Conservation (phyloP, 23 tunicate species). For the Pegea sp. region DNA sequence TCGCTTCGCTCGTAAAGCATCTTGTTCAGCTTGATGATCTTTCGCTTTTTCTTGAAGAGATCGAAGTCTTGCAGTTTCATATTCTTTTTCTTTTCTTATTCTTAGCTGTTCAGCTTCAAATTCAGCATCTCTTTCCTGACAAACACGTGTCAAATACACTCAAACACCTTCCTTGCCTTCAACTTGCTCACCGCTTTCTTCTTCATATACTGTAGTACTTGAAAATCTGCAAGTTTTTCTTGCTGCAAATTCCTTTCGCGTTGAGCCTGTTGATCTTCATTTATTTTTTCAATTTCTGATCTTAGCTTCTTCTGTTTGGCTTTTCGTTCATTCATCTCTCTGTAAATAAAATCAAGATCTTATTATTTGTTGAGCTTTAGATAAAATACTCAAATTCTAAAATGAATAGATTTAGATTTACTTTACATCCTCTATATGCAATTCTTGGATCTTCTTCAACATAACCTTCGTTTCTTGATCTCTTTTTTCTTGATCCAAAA, state of each 20-base stretch:
- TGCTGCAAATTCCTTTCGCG: constrained; percentile 50
- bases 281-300: constrained; percentile 65
- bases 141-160: neutral
- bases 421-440: constrained; percentile 86
- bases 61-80: constrained; percentile 64
- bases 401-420: constrained; percentile 2
- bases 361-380: neutral
- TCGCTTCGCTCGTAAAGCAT: constrained; percentile 89
- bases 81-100: constrained; percentile 54
- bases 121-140: constrained; percentile 78
- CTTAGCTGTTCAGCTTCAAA: constrained; percentile 68
- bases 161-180: too few relatives aligned
- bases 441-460: constrained; percentile 80
- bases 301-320: constrained; percentile 56
- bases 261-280: constrained; percentile 78
- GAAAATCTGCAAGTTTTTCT: constrained; percentile 72
- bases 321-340: constrained; percentile 38
- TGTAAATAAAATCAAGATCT: constrained; percentile 1
- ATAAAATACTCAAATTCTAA: neutral
- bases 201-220: constrained; percentile 88
- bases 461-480: constrained; percentile 84
- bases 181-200: constrained; percentile 86
- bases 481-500: constrained; percentile 85
- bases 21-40: constrained; percentile 97
- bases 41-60: constrained; percentile 89